Evolutionary conservation across 2,113 vertebrate species (phyloP).

Genomic region (Labrus mixtus): DNA sequence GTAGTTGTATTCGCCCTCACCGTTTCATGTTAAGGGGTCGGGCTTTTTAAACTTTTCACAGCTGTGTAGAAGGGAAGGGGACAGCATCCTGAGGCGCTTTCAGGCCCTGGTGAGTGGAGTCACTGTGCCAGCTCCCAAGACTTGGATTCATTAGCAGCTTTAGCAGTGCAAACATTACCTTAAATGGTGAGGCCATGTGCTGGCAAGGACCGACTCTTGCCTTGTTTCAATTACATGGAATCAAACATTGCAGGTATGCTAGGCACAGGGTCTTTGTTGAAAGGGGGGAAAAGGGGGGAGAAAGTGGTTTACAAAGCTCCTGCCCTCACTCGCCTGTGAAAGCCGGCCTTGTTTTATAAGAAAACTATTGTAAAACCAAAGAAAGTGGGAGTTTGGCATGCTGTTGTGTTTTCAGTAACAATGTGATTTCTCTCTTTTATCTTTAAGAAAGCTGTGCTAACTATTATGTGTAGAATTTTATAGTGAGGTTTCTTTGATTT

Average conservation of each 20-base stretch:
- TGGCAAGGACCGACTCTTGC: constrained; percentile 76
- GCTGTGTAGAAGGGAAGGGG: constrained; percentile 80
- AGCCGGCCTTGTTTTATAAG: constrained; percentile 69
- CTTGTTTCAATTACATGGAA: constrained; percentile 86
- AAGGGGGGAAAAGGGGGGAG: constrained; percentile 53
- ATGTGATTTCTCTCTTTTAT: constrained; percentile 55
- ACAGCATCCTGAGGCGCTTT: constrained; percentile 80
- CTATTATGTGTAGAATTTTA: constrained; percentile 70
- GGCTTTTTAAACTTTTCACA: constrained; percentile 81
- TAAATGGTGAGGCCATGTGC: constrained; percentile 83
- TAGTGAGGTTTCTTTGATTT: constrained; percentile 75
- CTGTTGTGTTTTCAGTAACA: constrained; percentile 68
- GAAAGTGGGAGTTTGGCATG: constrained; percentile 79
- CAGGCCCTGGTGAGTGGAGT: constrained; percentile 73
- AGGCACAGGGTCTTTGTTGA: constrained; percentile 74
- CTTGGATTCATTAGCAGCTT: constrained; percentile 84
- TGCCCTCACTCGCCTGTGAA: constrained; percentile 60
- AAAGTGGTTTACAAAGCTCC: constrained; percentile 63
- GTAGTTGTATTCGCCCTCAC: constrained; percentile 78
- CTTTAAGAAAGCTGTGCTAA: constrained; percentile 65
- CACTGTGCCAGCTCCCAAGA: constrained; percentile 80
- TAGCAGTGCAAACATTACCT: constrained; percentile 85
- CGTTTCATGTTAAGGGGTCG: constrained; percentile 83
- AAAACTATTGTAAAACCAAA: constrained; percentile 72
- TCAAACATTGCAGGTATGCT: constrained; percentile 85